Conservation (phyloP, 2,113 vertebrate genomes). For the Pycnonotus jocosus region DNA sequence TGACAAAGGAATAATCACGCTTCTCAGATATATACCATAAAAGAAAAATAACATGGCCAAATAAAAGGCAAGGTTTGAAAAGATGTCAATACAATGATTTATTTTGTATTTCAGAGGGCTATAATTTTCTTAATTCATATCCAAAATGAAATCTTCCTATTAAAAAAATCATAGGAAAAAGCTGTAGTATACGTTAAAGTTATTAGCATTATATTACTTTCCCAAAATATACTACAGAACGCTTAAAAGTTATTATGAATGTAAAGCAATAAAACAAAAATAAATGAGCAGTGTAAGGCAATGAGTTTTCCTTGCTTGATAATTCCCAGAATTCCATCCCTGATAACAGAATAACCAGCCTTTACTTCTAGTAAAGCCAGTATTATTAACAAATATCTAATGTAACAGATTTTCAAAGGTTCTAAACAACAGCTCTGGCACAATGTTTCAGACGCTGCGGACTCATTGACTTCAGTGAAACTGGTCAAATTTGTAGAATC, state of each 20-base stretch:
- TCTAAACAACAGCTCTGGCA: not conserved
- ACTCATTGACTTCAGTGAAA: not conserved
- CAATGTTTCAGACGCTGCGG: not conserved
- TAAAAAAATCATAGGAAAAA: not conserved
- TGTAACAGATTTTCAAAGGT: not conserved
- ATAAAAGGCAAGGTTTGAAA: not conserved
- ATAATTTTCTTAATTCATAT: accelerated
- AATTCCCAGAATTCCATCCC: not conserved
- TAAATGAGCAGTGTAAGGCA: not conserved
- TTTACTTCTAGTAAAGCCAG: not conserved
- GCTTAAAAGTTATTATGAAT: not conserved
- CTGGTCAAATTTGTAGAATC: not conserved
- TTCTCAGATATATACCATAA: not conserved
- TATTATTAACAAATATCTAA: not conserved
- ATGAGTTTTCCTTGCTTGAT: not conserved
- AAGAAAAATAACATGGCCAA: not conserved
- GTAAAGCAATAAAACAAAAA: not conserved
- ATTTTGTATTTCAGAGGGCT: not conserved
- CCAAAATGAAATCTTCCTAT: not conserved
- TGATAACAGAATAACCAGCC: not conserved
- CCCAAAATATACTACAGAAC: not conserved
- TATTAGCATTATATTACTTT: not conserved
- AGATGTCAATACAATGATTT: not conserved
- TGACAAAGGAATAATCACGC: not conserved
- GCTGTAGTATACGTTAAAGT: not conserved